Conservation (phyloP, 2,888 invertebrate genomes). For the Autographa pulchrina region DNA sequence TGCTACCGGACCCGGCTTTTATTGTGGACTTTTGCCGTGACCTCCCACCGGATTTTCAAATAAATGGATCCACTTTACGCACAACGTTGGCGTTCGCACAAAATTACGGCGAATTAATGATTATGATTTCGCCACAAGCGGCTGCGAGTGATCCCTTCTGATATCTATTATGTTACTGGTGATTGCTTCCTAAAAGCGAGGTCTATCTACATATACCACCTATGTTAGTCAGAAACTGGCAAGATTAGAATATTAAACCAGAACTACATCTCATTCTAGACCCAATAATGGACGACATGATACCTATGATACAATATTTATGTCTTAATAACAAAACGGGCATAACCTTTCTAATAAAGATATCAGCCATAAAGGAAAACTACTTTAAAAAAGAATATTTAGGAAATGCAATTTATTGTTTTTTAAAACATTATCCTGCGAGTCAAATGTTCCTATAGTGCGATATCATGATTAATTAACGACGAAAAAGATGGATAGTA, state of each 20-base stretch:
- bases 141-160: conserved; percentile 35
- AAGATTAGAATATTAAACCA: not conserved
- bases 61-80: conserved; percentile 85
- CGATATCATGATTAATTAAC: conserved; percentile 50
- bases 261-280: not conserved
- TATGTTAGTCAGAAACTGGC: not conserved
- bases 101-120: conserved; percentile 74
- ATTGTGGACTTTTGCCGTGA: conserved; percentile 87
- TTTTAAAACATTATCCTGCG: not conserved
- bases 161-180: conserved; percentile 31
- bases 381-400: not conserved
- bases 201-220: not conserved
- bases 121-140: conserved; percentile 70
- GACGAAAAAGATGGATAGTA: conserved; percentile 47
- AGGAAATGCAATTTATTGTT: not conserved
- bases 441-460: conserved; percentile 18
- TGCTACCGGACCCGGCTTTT: conserved; percentile 86
- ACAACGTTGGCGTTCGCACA: conserved; percentile 72
- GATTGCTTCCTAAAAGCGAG: conserved; percentile 17
- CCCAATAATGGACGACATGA: not conserved
- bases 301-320: not conserved
- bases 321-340: no score
- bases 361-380: not conserved
- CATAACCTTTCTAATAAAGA: no score
- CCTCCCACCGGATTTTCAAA: conserved; percentile 86